Conservation (phyloP, 2,113 vertebrate species). For the Aspidoscelis tigris region DNA sequence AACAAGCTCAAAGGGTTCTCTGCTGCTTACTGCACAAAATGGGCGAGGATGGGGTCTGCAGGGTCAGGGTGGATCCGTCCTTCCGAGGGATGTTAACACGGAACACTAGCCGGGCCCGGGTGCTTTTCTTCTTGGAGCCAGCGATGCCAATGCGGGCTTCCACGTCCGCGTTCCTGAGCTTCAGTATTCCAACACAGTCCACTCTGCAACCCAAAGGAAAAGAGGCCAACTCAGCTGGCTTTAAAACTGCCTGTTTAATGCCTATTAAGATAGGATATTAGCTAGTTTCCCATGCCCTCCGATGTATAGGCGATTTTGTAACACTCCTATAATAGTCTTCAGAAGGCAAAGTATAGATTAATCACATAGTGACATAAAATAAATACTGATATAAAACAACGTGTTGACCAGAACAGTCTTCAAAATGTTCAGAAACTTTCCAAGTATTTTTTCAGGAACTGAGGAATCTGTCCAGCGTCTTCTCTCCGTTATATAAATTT, state of each 20-base stretch:
- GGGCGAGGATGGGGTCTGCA: conserved; percentile 93
- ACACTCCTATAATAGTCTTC: too few relatives aligned
- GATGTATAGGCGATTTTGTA: neutral
- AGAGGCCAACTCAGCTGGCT: too few relatives aligned
- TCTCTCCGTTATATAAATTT: too few relatives aligned
- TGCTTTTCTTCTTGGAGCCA: conserved; percentile 98
- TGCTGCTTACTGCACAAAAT: conserved; percentile 95
- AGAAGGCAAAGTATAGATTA: neutral
- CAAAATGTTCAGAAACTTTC: neutral
- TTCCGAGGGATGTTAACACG: conserved; percentile 90
- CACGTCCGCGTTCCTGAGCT: conserved; percentile 96
- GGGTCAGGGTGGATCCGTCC: conserved; percentile 91
- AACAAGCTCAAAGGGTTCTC: accelerated
- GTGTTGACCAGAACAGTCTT: neutral
- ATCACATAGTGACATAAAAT: neutral
- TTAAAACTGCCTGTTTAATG: neutral
- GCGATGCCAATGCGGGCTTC: conserved; percentile 97
- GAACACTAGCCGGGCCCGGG: conserved; percentile 94
- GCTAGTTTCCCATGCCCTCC: neutral
- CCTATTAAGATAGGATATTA: neutral
- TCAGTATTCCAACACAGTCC: conserved; percentile 96
- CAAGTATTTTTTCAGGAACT: neutral
- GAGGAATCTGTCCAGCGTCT: too few relatives aligned
- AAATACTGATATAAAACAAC: neutral
- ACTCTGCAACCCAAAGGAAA: conserved; percentile 77